Evolutionary conservation across 2,888 invertebrate species (phyloP).

Genomic region (Lepidonotus clava): DNA sequence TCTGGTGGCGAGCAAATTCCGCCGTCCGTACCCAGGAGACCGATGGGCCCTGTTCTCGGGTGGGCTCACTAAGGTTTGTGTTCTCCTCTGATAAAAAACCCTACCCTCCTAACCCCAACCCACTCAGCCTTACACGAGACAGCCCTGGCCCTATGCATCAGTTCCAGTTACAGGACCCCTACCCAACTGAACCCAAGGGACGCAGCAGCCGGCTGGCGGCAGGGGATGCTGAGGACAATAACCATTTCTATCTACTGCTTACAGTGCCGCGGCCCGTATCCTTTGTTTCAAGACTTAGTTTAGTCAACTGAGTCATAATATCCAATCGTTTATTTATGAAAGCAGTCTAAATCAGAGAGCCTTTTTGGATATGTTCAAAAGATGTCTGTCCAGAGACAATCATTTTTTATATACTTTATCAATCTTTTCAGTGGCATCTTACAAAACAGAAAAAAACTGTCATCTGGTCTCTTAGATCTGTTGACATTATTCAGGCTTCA

Average conservation of each 20-base stretch:
- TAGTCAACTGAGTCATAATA: conserved; percentile 5
- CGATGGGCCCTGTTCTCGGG: not conserved
- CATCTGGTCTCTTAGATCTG: too few species aligned
- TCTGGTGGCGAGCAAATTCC: conserved; percentile 7
- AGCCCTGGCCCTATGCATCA: not conserved
- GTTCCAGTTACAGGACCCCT: not conserved
- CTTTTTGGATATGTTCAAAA: too few species aligned
- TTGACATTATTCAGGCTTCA: too few species aligned
- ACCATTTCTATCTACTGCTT: not conserved
- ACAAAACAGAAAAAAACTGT: too few species aligned
- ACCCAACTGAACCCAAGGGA: not conserved
- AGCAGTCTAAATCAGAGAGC: too few species aligned
- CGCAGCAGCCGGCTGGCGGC: not conserved
- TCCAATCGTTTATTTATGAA: too few species aligned
- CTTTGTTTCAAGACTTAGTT: not conserved
- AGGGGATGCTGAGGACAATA: conserved; percentile 1
- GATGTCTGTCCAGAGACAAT: too few species aligned
- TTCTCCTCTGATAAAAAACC: not conserved
- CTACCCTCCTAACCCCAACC: not conserved
- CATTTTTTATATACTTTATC: too few species aligned
- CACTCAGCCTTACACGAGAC: not conserved
- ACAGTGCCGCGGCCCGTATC: not conserved
- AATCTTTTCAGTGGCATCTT: too few species aligned
- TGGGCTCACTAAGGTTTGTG: not conserved
- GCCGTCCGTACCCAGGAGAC: not conserved